Percentiles rank a stretch among this genome's conserved stretches.
These are phyloP conservation scores for Lordiphosa andalusiaca DNA, from an alignment of 2,888 invertebrate genomes.

Conservation along the genomic window DNA sequence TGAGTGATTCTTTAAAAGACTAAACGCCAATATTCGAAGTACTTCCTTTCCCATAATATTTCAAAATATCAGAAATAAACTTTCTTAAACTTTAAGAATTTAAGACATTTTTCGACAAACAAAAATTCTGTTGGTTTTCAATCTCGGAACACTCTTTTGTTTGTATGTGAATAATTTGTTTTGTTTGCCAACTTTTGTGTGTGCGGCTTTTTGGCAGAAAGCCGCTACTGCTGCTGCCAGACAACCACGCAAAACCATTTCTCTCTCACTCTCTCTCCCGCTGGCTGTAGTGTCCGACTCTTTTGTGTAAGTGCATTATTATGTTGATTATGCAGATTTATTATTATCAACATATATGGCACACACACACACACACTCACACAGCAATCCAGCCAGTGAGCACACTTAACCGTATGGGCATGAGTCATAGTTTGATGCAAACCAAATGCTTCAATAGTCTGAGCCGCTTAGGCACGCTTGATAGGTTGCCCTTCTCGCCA, in stretches of 20 bases:
- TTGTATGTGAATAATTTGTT: slow-evolving; percentile 43
- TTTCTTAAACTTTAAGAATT: too few relatives aligned
- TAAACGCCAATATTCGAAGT: too few relatives aligned
- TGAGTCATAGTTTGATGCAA: slow-evolving; percentile 51
- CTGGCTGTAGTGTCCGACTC: slow-evolving; percentile 1
- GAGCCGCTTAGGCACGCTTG: slow-evolving; percentile 61
- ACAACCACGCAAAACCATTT: slow-evolving; percentile 25
- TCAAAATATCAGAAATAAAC: too few relatives aligned
- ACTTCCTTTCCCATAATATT: too few relatives aligned
- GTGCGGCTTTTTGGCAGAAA: slow-evolving; percentile 37
- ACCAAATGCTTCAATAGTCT: slow-evolving; percentile 54
- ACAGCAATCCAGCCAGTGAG: slow-evolving; percentile 9
- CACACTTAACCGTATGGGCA: slow-evolving; percentile 24
- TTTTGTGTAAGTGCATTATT: slow-evolving; percentile 50
- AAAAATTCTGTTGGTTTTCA: too few relatives aligned
- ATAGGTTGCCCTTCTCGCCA: slow-evolving; percentile 38
- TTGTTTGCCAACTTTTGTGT: slow-evolving; percentile 39
- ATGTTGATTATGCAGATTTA: slow-evolving; percentile 67
- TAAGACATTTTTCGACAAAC: too few relatives aligned
- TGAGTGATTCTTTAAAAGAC: too few relatives aligned
- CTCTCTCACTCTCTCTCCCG: neutral
- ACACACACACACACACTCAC: slow-evolving; percentile 1
- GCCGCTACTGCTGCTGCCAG: slow-evolving; percentile 27
- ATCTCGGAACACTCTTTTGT: neutral
- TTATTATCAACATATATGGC: slow-evolving; percentile 51